phyloP scores from a whole-genome alignment of 1,140 invertebrate genomes.

The Hyposmocoma kahamanoa region DNA sequence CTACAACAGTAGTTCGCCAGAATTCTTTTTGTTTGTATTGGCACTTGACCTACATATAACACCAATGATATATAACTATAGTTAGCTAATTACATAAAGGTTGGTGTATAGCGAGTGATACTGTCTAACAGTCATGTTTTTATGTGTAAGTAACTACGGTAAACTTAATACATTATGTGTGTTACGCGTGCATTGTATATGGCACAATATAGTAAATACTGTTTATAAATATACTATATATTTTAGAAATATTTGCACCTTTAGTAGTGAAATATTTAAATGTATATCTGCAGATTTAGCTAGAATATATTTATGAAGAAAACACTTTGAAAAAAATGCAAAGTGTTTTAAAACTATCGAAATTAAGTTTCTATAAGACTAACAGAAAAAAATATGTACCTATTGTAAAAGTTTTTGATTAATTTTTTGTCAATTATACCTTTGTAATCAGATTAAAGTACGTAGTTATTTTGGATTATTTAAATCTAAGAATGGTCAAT shows the following conservation, averaged over 20 bases:
- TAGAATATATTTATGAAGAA: constrained; percentile 44
- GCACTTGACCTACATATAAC: constrained; percentile 57
- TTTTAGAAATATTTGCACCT: constrained; percentile 73
- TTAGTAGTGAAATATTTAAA: constrained; percentile 64
- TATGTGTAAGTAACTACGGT: constrained; percentile 52
- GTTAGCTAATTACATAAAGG: constrained; percentile 51
- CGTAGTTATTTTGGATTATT: constrained; percentile 68
- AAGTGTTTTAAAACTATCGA: constrained; percentile 25
- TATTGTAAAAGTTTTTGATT: constrained; percentile 58
- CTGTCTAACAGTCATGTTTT: constrained; percentile 66
- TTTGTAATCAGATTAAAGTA: constrained; percentile 54
- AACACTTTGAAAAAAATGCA: constrained; percentile 22
- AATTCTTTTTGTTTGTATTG: no score
- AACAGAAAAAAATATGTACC: constrained; percentile 33
- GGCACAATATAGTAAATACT: constrained; percentile 57
- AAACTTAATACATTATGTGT: constrained; percentile 42
- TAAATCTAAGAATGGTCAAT: constrained; percentile 71
- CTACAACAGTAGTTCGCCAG: no score
- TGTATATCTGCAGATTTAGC: constrained; percentile 65
- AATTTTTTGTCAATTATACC: constrained; percentile 70
- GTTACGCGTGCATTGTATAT: constrained; percentile 66
- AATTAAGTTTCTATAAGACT: constrained; percentile 41
- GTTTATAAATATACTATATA: constrained; percentile 68
- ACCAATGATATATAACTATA: constrained; percentile 50
- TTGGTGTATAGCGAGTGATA: constrained; percentile 62